phyloP scores from a whole-genome alignment of 1,140 invertebrate genomes.

The Heliconius hewitsoni region DNA sequence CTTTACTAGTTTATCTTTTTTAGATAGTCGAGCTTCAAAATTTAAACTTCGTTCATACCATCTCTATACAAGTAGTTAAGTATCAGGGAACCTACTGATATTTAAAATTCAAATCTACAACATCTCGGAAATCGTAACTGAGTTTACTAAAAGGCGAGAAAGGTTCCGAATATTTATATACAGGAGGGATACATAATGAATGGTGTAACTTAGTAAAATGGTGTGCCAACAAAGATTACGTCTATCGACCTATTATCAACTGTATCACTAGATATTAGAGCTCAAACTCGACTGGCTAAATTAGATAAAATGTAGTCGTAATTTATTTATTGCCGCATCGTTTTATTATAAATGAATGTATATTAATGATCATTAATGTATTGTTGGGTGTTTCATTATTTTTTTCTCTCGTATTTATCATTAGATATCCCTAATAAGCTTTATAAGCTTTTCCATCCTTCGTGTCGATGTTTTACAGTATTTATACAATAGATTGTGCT shows the following conservation, averaged over 20 bases:
- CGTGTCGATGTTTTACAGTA: neutral
- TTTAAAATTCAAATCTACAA: conserved; percentile 5
- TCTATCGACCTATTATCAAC: conserved; percentile 37
- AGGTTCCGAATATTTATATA: conserved; percentile 50
- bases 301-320: conserved; percentile 43
- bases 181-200: conserved; percentile 51
- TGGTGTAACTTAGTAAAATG: conserved; percentile 49
- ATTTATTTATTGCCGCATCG: conserved; percentile 43
- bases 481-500: too few relatives aligned
- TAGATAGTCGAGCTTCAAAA: too few relatives aligned
- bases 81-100: neutral
- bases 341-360: conserved; percentile 48
- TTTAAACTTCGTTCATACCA: neutral
- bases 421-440: neutral
- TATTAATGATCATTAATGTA: conserved; percentile 39
- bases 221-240: conserved; percentile 40
- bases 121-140: conserved; percentile 24
- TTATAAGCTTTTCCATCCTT: neutral
- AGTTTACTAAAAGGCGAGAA: conserved; percentile 33
- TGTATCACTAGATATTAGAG: conserved; percentile 37
- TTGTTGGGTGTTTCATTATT: conserved; percentile 32
- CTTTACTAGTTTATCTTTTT: too few relatives aligned
- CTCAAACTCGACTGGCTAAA: conserved; percentile 42
- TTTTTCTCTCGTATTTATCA: conserved; percentile 11
- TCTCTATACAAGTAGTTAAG: neutral